These are phyloP conservation scores for Anneissia japonica DNA, from an alignment of 35 echinoderm and acorn worm species.

Conservation along the genomic window DNA sequence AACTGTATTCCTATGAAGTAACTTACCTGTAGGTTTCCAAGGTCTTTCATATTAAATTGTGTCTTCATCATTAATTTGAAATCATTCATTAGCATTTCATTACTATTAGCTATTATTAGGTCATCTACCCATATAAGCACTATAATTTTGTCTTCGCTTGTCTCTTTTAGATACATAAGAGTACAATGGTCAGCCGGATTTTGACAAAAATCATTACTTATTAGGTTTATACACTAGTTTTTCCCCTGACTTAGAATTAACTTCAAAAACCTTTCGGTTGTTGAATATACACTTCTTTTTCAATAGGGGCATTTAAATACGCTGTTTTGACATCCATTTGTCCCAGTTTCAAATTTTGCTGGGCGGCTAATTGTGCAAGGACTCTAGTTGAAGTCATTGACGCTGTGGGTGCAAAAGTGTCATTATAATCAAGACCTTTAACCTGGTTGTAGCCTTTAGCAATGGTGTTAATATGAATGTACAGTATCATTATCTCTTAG, in stretches of 20 bases:
- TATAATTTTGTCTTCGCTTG: neutral
- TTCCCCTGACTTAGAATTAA: too few species aligned
- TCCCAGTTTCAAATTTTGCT: conserved; percentile 29
- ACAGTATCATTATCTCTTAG: conserved; percentile 19
- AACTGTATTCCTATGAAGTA: neutral
- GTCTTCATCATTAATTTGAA: conserved; percentile 22
- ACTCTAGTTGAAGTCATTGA: conserved; percentile 11
- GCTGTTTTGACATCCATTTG: conserved; percentile 64
- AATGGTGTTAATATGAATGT: conserved; percentile 20
- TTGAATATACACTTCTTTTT: too few species aligned
- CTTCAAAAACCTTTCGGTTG: too few species aligned
- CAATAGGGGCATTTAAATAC: conserved; percentile 55
- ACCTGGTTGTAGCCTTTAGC: neutral
- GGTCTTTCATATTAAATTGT: conserved; percentile 42
- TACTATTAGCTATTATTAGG: conserved; percentile 13
- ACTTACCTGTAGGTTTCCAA: conserved; percentile 32
- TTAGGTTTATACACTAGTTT: too few species aligned
- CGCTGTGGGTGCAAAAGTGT: conserved; percentile 26
- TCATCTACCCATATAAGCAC: conserved; percentile 39
- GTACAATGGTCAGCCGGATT: too few species aligned
- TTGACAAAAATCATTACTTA: too few species aligned
- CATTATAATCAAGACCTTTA: conserved; percentile 22
- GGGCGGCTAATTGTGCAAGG: conserved; percentile 32
- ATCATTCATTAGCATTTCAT: neutral
- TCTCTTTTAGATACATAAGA: too few species aligned